Evolutionary conservation across 2,797 vertebrate species (phyloP), one percentile per base, ranked within the genome.

Genomic region (Hirundo rustica): DNA sequence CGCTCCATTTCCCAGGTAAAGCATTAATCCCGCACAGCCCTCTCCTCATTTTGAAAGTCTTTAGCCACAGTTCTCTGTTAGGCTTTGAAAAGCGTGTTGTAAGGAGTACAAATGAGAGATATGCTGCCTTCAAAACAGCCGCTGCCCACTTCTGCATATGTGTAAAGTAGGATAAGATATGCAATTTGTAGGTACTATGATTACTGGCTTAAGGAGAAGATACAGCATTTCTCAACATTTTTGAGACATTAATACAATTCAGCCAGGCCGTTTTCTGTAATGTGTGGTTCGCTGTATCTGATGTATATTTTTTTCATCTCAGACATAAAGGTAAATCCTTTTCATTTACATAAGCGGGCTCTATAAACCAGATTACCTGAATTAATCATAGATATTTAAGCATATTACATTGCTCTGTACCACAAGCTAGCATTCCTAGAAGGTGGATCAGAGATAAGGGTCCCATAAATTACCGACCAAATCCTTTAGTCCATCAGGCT

Each of bases 241-340:
- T 89, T 80, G 70, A 97, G 93, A 94, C 86, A 64, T 92, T 95
- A 95, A 95, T 96, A 85, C 93, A 96, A 96, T 94, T 92, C 95
- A 94, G 60, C 66, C 66, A n/a, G 92, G 77, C 94, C 85, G 85
- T 95, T 96, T 96, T 94, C 95, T 95, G 88, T 92, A 94, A 79
- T 87, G 90, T 92, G 92, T 92, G 88, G 93, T 81, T 96, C 7
- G 2, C 89, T 83, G 62, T 97, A 96, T 96, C 96, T 95, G 97
- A 96, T 96, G 80, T 95, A 90, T 95, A 85, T 84, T 96, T 97
- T 96, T 96, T 97, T 96, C 95, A 97, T 96, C 94, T 96, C 87
- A 78, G 94, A 95, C 92, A 95, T 96, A 95, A 97, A 97, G 96
- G 95, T 96, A 97, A 96, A 95, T 97, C 95, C 95, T 94, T 97